Base-by-base conservation (phyloP, 2,797 vertebrate species). In the Rachycentron canadum region DNA sequence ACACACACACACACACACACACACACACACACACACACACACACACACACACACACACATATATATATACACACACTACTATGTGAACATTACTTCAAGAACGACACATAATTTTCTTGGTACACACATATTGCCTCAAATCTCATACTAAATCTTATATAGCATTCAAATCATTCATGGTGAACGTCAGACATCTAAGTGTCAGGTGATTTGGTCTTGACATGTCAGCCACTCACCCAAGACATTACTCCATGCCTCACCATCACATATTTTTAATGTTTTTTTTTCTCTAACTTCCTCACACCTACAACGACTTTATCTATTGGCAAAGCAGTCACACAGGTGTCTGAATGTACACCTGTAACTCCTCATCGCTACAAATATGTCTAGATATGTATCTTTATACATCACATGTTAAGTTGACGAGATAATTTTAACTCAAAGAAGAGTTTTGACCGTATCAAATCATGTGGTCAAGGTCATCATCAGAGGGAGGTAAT, bases 121-220 rank as follows among this genome's bases (percentile, higher is more conserved):
- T 19, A 26, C 12, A 21, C 36, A 40, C 3, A 47, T 55, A 10
- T 40, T 32, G 47, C 58, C 13, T 34, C 36, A 52, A 11, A 23
- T 38, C 5, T 59, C 26, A 36, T n/a, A 40, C 50, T 63, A 32
- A 32, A 52, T 53, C 66, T 38, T 28, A 7, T 38, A 38, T 41
- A 40, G 38, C 16, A 71, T 21, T 19, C 25, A 47, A 25, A 40
- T 71, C 30, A 64, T 30, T 30, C 57, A 60, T 57, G 66, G 3
- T 59, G 65, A 72, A 50, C 25, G 34, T 76, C 25, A 47, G 53
- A 30, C 2, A 11, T 53, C 6, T 43, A 50, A 26, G 30, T 10
- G 17, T 73, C 83, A 74, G 75, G 49, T 78, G 76, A 80, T 14
- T 66, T 73, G 23, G 40, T 8, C 36, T 3, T 55, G 59, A 62